A percentile compares a stretch with the other conserved stretches of the same genome.
These are phyloP conservation scores for Heliconius charithonia DNA, from an alignment of 2,888 invertebrate genomes.

Conservation along the genomic window DNA sequence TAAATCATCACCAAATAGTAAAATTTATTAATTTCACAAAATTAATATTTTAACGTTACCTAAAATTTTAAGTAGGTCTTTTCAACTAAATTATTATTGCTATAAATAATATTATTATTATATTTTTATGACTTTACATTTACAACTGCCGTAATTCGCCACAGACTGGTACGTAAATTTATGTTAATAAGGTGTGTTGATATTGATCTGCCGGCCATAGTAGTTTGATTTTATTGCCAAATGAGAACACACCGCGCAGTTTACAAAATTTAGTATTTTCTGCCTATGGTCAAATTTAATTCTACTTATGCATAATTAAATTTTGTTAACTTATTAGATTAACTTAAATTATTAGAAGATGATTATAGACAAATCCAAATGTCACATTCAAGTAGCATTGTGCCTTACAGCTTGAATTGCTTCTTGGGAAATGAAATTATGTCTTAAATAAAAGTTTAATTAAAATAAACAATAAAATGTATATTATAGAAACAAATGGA, in stretches of 20 bases:
- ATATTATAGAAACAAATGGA: too few species aligned
- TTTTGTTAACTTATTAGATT: too few species aligned
- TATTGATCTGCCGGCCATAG: constrained; percentile 53
- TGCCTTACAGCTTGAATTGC: too few species aligned
- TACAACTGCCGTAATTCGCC: constrained; percentile 64
- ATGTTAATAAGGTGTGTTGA: constrained; percentile 71
- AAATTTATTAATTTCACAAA: not conserved
- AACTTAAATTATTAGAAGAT: not conserved
- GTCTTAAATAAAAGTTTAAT: too few species aligned
- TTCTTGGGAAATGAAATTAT: too few species aligned
- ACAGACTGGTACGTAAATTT: constrained; percentile 69
- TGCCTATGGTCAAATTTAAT: not conserved
- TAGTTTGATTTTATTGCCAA: constrained; percentile 75
- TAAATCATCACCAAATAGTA: not conserved
- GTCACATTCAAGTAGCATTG: too few species aligned
- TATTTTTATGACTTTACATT: constrained; percentile 8
- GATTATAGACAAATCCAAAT: not conserved
- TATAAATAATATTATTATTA: not conserved
- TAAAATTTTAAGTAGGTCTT: not conserved
- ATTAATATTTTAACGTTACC: constrained; percentile 45
- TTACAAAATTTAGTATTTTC: constrained; percentile 52
- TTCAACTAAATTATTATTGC: not conserved
- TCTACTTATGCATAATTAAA: not conserved
- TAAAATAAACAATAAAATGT: too few species aligned
- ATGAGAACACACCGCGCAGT: constrained; percentile 67